Conservation (phyloP, 2,797 vertebrate genomes). For the Pseudochirops corinnae region DNA sequence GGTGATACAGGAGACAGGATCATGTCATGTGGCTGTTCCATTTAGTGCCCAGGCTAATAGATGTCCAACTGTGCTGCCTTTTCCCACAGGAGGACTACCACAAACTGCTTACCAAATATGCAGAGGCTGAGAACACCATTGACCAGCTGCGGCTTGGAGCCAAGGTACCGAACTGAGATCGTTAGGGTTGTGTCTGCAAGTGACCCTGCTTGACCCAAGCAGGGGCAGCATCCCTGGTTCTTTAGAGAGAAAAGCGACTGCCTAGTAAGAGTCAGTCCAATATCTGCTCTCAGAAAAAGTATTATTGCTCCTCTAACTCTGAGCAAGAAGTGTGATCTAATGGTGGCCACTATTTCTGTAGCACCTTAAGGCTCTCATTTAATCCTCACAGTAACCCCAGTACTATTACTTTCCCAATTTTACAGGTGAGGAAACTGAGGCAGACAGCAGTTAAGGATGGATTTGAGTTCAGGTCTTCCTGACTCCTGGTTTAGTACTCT, state of each 20-base stretch:
- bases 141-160: slow-evolving; percentile 94
- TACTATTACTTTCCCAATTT: background rate
- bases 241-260: background rate
- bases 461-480: background rate
- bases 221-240: accelerated
- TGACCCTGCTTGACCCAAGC: background rate
- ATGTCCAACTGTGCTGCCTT: accelerated
- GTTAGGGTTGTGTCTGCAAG: background rate
- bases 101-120: slow-evolving; percentile 94
- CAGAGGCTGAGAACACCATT: slow-evolving; percentile 96
- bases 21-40: no score
- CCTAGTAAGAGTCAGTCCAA: background rate
- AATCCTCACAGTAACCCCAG: background rate
- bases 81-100: slow-evolving; percentile 91
- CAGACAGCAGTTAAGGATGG: background rate
- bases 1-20: accelerated
- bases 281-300: background rate
- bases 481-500: background rate
- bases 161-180: slow-evolving; percentile 87
- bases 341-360: background rate
- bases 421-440: background rate
- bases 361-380: background rate
- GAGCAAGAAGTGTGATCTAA: background rate
- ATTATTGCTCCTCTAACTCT: background rate
- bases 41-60: background rate